Conservation (phyloP, 2,113 vertebrate genomes). For the Grammatotria lemairii region DNA sequence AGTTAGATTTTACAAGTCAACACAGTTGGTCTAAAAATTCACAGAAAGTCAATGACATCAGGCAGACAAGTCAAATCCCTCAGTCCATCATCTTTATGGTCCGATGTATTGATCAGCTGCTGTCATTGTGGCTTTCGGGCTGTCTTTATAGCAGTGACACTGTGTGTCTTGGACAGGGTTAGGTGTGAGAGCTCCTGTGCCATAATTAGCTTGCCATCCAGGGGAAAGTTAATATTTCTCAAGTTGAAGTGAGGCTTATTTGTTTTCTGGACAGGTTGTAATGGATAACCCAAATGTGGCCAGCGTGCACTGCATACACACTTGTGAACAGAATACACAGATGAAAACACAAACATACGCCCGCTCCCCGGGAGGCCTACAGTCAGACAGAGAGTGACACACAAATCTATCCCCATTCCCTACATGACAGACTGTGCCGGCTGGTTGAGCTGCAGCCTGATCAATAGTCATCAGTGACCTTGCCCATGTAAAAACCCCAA, state of each 20-base stretch:
- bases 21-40: background rate
- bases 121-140: conserved; percentile 7
- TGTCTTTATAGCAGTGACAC: background rate
- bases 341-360: conserved; percentile 28
- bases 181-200: background rate
- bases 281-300: conserved; percentile 57
- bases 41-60: background rate
- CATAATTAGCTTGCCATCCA: conserved; percentile 61
- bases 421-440: conserved; percentile 42
- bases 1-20: background rate
- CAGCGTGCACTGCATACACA: background rate
- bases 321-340: conserved; percentile 1
- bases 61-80: background rate
- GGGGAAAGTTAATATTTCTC: conserved; percentile 64
- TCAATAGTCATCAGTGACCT: conserved; percentile 75
- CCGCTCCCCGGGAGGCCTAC: conserved; percentile 44
- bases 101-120: conserved; percentile 18
- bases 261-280: conserved; percentile 65
- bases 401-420: conserved; percentile 61
- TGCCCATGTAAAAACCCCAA: conserved; percentile 46
- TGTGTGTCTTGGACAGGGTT: background rate
- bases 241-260: conserved; percentile 57
- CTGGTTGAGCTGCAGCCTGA: conserved; percentile 60
- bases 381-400: conserved; percentile 64
- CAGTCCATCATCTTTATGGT: background rate